Percentiles rank a stretch among this genome's conserved stretches.
phyloP scores from a whole-genome alignment of 2,888 invertebrate genomes.

The Brachylomia viminalis region DNA sequence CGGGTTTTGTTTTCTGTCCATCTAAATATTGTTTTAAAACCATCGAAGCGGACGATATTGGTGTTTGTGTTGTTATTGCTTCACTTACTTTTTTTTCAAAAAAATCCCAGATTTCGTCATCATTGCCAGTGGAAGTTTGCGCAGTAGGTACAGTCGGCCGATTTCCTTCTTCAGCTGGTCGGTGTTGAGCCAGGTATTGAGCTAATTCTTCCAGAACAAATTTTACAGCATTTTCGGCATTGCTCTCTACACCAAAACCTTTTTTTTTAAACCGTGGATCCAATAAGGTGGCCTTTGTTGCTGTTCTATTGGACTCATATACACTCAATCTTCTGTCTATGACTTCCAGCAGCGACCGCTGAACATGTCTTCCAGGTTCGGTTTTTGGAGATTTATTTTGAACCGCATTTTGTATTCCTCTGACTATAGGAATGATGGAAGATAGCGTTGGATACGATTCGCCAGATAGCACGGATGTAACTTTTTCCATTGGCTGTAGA shows the following conservation, averaged over 20 bases:
- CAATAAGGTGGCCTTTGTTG: conserved; percentile 29
- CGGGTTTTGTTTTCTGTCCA: conserved; percentile 38
- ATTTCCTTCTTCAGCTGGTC: conserved; percentile 7
- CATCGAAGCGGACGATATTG: conserved; percentile 29
- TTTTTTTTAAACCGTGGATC: conserved; percentile 53
- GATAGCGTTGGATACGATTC: conserved; percentile 55
- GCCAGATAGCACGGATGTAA: conserved; percentile 54
- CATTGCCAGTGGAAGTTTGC: not conserved
- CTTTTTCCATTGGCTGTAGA: conserved; percentile 59
- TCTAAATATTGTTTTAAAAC: conserved; percentile 64
- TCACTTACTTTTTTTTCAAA: conserved; percentile 34
- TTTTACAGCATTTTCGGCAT: conserved; percentile 54
- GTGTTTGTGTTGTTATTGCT: conserved; percentile 12
- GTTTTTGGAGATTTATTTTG: conserved; percentile 43
- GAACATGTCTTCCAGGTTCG: conserved; percentile 38
- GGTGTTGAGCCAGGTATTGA: conserved; percentile 24
- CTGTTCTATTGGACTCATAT: conserved; percentile 29
- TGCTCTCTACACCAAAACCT: conserved; percentile 56
- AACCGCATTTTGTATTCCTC: conserved; percentile 58
- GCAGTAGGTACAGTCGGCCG: not conserved
- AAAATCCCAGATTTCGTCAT: conserved; percentile 38
- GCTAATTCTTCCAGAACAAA: conserved; percentile 18
- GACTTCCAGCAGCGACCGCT: conserved; percentile 24
- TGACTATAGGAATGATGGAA: conserved; percentile 22
- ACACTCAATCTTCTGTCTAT: conserved; percentile 26